Evolutionary conservation across 2,888 invertebrate genomes (phyloP).

Genomic region (Cheilosia soror): DNA sequence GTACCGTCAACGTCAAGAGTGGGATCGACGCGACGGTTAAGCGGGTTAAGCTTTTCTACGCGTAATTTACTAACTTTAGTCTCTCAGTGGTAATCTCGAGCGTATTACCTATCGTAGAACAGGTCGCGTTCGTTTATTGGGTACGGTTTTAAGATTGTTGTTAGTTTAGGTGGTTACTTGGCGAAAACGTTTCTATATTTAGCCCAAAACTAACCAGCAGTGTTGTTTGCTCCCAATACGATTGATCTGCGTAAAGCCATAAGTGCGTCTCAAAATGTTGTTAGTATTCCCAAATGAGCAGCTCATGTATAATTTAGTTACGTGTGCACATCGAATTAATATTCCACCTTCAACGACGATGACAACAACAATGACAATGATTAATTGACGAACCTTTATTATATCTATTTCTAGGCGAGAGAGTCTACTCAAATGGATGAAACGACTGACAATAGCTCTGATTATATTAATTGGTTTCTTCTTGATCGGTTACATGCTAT

Average conservation of each 20-base stretch:
- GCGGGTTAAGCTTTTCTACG: slow-evolving; percentile 47
- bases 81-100: slow-evolving; percentile 40
- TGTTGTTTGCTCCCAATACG: neutral
- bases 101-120: slow-evolving; percentile 12
- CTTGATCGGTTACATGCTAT: slow-evolving; percentile 81
- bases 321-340: slow-evolving; percentile 12
- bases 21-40: no score
- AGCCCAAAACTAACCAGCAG: neutral
- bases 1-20: neutral
- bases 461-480: slow-evolving; percentile 82
- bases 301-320: slow-evolving; percentile 34
- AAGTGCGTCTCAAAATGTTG: slow-evolving; percentile 51
- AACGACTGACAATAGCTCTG: slow-evolving; percentile 81
- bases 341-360: slow-evolving; percentile 4
- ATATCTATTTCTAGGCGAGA: slow-evolving; percentile 79
- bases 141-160: slow-evolving; percentile 2
- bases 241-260: slow-evolving; percentile 1
- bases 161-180: slow-evolving; percentile 11
- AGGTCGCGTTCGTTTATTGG: slow-evolving; percentile 6
- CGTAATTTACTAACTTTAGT: slow-evolving; percentile 52
- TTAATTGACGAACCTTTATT: slow-evolving; percentile 33
- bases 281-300: slow-evolving; percentile 46
- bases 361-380: neutral
- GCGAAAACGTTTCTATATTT: neutral
- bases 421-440: slow-evolving; percentile 82